Evolutionary conservation across 2,113 vertebrate species (phyloP).

Genomic region (Nesogale talazaci): DNA sequence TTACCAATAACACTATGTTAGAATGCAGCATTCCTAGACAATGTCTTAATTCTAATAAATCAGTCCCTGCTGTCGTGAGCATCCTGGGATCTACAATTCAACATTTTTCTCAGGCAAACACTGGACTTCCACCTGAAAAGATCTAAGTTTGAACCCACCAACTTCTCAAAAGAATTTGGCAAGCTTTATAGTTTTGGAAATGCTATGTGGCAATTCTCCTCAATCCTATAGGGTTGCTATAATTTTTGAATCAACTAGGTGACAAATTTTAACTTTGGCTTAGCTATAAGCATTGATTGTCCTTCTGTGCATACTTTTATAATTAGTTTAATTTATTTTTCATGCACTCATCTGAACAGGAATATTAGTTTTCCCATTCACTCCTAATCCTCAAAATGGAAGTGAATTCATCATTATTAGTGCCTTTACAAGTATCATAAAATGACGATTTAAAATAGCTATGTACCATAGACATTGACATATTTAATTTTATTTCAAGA

Average conservation of each 20-base stretch:
- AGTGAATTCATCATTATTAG: not conserved
- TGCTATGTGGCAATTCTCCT: not conserved
- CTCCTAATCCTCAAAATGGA: conserved; percentile 35
- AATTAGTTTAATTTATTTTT: conserved; percentile 28
- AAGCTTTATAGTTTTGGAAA: not conserved
- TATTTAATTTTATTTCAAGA: conserved; percentile 32
- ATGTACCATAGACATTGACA: not conserved
- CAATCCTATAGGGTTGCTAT: not conserved
- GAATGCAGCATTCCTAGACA: not conserved
- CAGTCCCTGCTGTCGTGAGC: not conserved
- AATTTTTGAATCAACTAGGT: not conserved
- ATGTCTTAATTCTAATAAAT: not conserved
- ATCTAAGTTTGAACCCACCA: not conserved
- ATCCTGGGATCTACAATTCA: not conserved
- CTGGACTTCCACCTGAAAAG: not conserved
- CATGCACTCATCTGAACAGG: not conserved
- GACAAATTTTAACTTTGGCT: not conserved
- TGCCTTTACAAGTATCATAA: not conserved
- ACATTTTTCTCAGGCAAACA: not conserved
- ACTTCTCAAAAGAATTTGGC: not conserved
- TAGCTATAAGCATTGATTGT: not conserved
- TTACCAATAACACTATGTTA: not conserved
- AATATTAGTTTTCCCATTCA: conserved; percentile 25
- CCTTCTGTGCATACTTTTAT: conserved; percentile 2
- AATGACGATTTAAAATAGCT: not conserved